Percentiles rank a stretch among this genome's conserved stretches.
Conservation (phyloP, 1,140 invertebrate genomes). For the Ceratina calcarata region DNA sequence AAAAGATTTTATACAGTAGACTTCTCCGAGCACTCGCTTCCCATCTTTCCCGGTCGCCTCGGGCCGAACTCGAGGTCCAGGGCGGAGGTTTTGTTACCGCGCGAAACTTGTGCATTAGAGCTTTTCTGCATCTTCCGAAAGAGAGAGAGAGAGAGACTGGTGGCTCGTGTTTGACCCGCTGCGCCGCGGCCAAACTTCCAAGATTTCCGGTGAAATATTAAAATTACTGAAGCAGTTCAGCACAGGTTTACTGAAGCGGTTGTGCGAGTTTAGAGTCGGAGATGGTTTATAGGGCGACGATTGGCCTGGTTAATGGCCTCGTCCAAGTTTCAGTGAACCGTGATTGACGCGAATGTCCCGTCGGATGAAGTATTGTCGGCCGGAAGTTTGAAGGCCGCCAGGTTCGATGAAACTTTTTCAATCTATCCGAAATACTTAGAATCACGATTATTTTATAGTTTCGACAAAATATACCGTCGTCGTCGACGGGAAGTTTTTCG, state of each 20-base stretch:
- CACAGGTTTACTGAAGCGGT: neutral
- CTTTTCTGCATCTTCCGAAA: neutral
- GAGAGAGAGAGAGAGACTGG: neutral
- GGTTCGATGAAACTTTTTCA: no score
- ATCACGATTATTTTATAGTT: no score
- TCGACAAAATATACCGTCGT: no score
- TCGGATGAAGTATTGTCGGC: no score
- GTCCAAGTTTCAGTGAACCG: no score
- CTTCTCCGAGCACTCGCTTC: neutral
- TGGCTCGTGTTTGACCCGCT: slow-evolving; percentile 7
- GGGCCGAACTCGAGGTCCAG: slow-evolving; percentile 5
- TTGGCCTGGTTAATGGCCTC: neutral
- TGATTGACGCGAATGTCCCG: no score
- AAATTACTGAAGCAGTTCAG: slow-evolving; percentile 11
- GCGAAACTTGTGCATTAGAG: slow-evolving; percentile 20
- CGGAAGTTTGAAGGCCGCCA: no score
- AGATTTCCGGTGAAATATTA: slow-evolving; percentile 13
- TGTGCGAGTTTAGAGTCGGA: neutral
- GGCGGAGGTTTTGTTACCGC: slow-evolving; percentile 2
- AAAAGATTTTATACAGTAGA: no score
- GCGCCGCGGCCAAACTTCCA: neutral
- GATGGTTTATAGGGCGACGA: neutral
- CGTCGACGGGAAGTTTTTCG: no score
- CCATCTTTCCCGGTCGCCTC: neutral
- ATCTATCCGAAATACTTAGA: no score